Evolutionary conservation across 2,888 invertebrate genomes (phyloP), one percentile per base, ranked within the genome.

Genomic region (Pammene aurita): DNA sequence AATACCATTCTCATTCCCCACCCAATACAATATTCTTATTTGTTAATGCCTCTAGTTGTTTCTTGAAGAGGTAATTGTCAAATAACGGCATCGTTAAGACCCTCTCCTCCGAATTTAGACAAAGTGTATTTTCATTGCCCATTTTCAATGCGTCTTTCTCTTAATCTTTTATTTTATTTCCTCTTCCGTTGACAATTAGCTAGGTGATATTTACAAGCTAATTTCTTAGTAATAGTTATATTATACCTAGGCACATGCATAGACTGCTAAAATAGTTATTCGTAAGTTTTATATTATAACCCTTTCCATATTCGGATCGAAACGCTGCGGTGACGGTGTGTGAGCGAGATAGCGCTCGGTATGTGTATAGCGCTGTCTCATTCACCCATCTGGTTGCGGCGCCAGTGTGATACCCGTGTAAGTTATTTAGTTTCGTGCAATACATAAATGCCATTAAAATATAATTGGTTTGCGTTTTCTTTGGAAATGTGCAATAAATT

Each of bases 81-180:
- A 46, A 50, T 35, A 55, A 52, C 42, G 50, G 50, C 42, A 52
- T 52, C 34, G 42, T 50, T 58, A 57, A 41, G 55, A 10, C n/a
- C 0, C 44, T 46, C 14, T 46, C 46, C 60, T 9, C n/a, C 34
- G 46, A 46, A 46, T 16, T 34, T 14, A 35, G 14, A 48, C 35
- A 60, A 48, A 48, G 34, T 35, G 60, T 46, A 35, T 46, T 60
- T 60, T 60, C 35, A 34, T 35, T 60, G 46, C 35, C 18, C 11
- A 11, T 38, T 16, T 38, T 10, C n/a, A 34, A 35, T 35, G 14
- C 34, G n/a, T n/a, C n/a, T n/a, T n/a, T n/a, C n/a, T n/a, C n/a
- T 7, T 46, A 16, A 35, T 44, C 46, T 60, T 60, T 60, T 35
- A 48, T 60, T 35, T 35, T 35, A 46, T 13, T 46, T n/a, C 10